These are phyloP conservation scores for Candoia aspera DNA, from an alignment of 2,113 vertebrate species.

Conservation along the genomic window DNA sequence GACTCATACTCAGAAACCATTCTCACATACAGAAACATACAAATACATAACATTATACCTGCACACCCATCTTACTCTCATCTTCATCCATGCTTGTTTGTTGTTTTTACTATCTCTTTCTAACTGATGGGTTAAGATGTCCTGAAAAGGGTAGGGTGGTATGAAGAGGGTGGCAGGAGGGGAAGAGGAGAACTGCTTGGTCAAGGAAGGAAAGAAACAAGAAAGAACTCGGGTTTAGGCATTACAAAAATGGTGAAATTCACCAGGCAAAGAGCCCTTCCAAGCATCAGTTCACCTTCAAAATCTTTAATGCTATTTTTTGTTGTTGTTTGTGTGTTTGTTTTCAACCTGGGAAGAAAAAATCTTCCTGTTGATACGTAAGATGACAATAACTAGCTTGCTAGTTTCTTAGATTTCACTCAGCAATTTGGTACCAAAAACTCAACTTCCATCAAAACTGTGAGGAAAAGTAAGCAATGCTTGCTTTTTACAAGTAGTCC, in stretches of 20 bases:
- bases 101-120: not conserved
- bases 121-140: not conserved
- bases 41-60: not conserved
- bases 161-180: too few species aligned
- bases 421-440: not conserved
- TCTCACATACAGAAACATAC: not conserved
- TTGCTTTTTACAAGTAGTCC: not conserved
- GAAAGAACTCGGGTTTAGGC: too few species aligned
- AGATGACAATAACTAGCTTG: constrained; percentile 44
- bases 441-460: not conserved
- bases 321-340: too few species aligned
- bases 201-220: too few species aligned
- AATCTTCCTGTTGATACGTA: too few species aligned
- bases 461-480: not conserved
- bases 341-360: too few species aligned
- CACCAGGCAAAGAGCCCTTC: too few species aligned
- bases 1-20: not conserved
- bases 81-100: not conserved
- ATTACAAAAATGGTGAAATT: too few species aligned
- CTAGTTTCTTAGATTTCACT: constrained; percentile 21
- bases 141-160: too few species aligned
- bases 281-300: too few species aligned
- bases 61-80: not conserved
- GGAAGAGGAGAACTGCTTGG: too few species aligned
- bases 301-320: too few species aligned